Conservation (phyloP, 2,113 vertebrate species). For the Lampris megalopsis region DNA sequence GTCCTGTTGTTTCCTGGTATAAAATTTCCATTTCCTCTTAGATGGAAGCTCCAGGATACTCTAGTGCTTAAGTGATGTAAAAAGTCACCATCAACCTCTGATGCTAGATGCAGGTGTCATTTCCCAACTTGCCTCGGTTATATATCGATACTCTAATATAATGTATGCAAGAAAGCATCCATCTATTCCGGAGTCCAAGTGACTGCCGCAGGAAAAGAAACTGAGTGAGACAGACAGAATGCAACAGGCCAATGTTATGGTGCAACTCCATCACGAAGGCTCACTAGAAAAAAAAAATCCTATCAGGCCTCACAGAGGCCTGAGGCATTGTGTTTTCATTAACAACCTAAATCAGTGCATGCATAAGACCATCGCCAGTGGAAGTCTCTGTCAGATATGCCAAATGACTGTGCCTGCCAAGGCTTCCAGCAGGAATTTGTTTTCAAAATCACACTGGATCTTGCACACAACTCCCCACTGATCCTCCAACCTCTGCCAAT, state of each 20-base stretch:
- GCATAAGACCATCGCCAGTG: conserved; percentile 25
- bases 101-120: too few species aligned
- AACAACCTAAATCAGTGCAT: conserved; percentile 15
- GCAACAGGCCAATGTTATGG: conserved; percentile 26
- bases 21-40: too few species aligned
- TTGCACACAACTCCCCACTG: conserved; percentile 39
- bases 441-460: conserved; percentile 35
- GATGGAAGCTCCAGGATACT: too few species aligned
- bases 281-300: conserved; percentile 30
- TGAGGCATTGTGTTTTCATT: conserved; percentile 27
- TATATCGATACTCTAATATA: too few species aligned
- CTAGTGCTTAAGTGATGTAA: too few species aligned
- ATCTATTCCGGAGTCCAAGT: conserved; percentile 13
- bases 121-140: too few species aligned
- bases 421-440: conserved; percentile 41
- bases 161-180: neutral
- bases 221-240: neutral
- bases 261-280: conserved; percentile 28
- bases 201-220: neutral
- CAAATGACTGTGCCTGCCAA: conserved; percentile 21
- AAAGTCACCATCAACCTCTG: too few species aligned
- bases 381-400: conserved; percentile 28
- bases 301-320: conserved; percentile 14
- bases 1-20: too few species aligned
- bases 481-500: conserved; percentile 36